Evolutionary conservation across 2,797 vertebrate genomes (phyloP).

Genomic region (Hoplostethus atlanticus): DNA sequence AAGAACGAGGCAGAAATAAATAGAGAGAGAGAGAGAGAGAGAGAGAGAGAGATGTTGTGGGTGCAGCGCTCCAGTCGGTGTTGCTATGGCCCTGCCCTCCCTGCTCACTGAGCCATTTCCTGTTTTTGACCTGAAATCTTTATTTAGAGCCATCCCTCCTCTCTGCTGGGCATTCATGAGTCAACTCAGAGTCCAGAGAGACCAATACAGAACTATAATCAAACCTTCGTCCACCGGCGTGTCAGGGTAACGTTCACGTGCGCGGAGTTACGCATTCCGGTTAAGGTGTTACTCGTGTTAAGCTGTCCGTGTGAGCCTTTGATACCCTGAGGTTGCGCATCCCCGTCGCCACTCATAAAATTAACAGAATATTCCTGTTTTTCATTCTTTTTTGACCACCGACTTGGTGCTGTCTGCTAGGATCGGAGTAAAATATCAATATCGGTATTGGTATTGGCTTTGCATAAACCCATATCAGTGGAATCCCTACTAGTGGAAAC

Average conservation of each 20-base stretch:
- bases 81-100: slow-evolving; percentile 94
- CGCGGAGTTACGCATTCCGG: slow-evolving; percentile 13
- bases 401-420: slow-evolving; percentile 9
- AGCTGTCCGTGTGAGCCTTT: slow-evolving; percentile 1
- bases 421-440: not conserved
- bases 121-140: slow-evolving; percentile 99
- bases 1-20: slow-evolving; percentile 53
- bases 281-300: not conserved
- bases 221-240: slow-evolving; percentile 53
- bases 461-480: no score
- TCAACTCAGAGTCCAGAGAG: slow-evolving; percentile 75
- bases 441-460: no score
- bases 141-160: slow-evolving; percentile 97
- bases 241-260: no score
- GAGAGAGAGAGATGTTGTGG: slow-evolving; percentile 57
- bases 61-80: slow-evolving; percentile 80
- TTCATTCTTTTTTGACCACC: slow-evolving; percentile 1
- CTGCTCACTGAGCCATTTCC: slow-evolving; percentile 99
- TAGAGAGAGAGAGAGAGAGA: slow-evolving; percentile 53
- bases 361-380: not conserved
- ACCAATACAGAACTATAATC: slow-evolving; percentile 69
- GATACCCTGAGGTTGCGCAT: not conserved
- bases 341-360: slow-evolving; percentile 4
- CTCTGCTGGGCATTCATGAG: slow-evolving; percentile 82
- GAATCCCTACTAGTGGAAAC: no score